These are phyloP conservation scores for Machimus rusticus DNA, from an alignment of 2,888 invertebrate species.

Conservation along the genomic window DNA sequence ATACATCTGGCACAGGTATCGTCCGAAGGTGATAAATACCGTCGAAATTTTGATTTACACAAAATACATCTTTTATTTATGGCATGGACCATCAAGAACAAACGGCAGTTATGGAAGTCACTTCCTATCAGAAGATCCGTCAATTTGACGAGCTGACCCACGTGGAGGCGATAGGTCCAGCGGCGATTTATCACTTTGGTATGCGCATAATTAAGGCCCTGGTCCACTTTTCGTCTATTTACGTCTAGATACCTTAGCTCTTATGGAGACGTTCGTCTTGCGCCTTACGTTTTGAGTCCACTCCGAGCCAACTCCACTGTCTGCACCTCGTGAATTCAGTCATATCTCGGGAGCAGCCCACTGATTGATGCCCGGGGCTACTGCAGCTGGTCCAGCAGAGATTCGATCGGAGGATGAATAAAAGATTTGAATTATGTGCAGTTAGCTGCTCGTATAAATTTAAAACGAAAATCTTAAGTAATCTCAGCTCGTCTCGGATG, in stretches of 20 bases:
- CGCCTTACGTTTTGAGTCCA: neutral
- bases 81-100: neutral
- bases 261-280: neutral
- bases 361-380: neutral
- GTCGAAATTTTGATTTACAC: slow-evolving; percentile 1
- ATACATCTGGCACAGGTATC: slow-evolving; percentile 14
- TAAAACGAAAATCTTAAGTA: neutral
- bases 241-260: neutral
- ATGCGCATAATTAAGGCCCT: slow-evolving; percentile 15
- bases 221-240: slow-evolving; percentile 27
- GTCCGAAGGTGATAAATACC: neutral
- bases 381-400: neutral
- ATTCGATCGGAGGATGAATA: neutral
- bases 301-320: neutral
- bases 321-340: slow-evolving; percentile 3
- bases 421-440: slow-evolving; percentile 33
- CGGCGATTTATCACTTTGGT: neutral
- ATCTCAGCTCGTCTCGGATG: neutral
- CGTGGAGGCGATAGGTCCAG: slow-evolving; percentile 7
- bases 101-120: neutral
- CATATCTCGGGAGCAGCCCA: neutral
- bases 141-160: slow-evolving; percentile 8
- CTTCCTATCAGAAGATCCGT: slow-evolving; percentile 13
- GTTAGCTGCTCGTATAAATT: slow-evolving; percentile 18
- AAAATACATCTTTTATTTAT: slow-evolving; percentile 27